Evolutionary conservation across 2,797 vertebrate genomes (phyloP).

Genomic region (Knipowitschia caucasica): DNA sequence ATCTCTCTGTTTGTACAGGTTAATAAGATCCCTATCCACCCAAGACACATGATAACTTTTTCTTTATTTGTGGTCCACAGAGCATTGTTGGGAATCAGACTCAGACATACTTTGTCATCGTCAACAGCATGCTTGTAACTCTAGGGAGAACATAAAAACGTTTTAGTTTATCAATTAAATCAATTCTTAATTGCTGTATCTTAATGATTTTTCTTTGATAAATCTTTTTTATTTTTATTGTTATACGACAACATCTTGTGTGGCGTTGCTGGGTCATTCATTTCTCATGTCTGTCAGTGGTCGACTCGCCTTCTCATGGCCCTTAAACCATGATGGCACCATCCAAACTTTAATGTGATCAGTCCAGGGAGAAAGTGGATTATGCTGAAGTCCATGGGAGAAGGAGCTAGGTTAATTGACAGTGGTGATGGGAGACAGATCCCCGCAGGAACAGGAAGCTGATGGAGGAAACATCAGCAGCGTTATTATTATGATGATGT

Average conservation of each 20-base stretch:
- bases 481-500: slow-evolving; percentile 72
- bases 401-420: slow-evolving; percentile 86
- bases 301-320: slow-evolving; percentile 32
- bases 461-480: slow-evolving; percentile 84
- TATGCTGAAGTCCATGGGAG: slow-evolving; percentile 87
- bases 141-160: too few relatives aligned
- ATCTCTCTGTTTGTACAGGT: too few relatives aligned
- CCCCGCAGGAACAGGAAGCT: slow-evolving; percentile 80
- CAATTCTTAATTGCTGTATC: too few relatives aligned
- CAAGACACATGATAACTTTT: too few relatives aligned
- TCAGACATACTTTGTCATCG: too few relatives aligned
- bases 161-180: too few relatives aligned
- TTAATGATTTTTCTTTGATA: too few relatives aligned
- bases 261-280: slow-evolving; percentile 25
- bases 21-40: too few relatives aligned
- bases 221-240: slow-evolving; percentile 9
- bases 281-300: slow-evolving; percentile 51
- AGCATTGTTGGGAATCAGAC: too few relatives aligned
- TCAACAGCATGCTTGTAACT: too few relatives aligned
- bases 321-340: slow-evolving; percentile 68
- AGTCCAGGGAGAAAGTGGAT: slow-evolving; percentile 89
- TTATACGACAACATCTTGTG: slow-evolving; percentile 24
- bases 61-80: too few relatives aligned
- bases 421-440: slow-evolving; percentile 91
- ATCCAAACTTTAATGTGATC: slow-evolving; percentile 86